Percentiles rank a stretch among this genome's conserved stretches.
These are phyloP conservation scores for Eulemur macaco DNA, from an alignment of 2,113 vertebrate species.

Conservation along the genomic window DNA sequence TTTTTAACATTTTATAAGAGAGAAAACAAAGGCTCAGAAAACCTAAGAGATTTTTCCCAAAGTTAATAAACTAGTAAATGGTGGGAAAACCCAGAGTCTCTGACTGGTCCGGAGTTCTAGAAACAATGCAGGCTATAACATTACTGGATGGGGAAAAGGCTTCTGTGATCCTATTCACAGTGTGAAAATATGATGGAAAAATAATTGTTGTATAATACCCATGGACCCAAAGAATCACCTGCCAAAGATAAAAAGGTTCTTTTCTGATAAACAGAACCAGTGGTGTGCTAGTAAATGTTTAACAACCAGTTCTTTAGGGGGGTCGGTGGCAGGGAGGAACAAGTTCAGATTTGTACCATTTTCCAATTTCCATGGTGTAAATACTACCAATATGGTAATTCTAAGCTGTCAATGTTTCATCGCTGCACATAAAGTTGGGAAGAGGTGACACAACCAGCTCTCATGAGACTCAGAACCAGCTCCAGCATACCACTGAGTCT, in stretches of 20 bases:
- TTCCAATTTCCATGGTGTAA: neutral
- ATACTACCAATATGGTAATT: neutral
- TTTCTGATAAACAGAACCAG: neutral
- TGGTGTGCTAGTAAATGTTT: neutral
- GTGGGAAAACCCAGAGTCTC: neutral
- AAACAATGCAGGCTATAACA: neutral
- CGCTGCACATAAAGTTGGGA: neutral
- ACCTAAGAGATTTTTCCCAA: neutral
- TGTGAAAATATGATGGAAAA: neutral
- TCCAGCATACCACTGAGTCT: neutral
- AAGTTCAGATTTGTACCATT: neutral
- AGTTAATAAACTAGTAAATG: neutral
- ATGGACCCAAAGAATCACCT: neutral
- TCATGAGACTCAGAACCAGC: neutral
- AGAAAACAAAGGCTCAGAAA: neutral
- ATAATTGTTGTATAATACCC: neutral
- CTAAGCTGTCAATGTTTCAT: neutral
- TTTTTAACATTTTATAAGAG: neutral
- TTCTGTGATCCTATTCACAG: neutral
- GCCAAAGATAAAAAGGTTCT: neutral
- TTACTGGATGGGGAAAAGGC: neutral
- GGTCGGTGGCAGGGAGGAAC: fast-evolving
- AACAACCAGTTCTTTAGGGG: neutral
- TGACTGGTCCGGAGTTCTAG: neutral
- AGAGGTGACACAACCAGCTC: neutral